A percentile compares a stretch with the other conserved stretches of the same genome.
These are phyloP conservation scores for Apogon hyalosoma DNA, from an alignment of 2,797 vertebrate genomes.

Conservation along the genomic window DNA sequence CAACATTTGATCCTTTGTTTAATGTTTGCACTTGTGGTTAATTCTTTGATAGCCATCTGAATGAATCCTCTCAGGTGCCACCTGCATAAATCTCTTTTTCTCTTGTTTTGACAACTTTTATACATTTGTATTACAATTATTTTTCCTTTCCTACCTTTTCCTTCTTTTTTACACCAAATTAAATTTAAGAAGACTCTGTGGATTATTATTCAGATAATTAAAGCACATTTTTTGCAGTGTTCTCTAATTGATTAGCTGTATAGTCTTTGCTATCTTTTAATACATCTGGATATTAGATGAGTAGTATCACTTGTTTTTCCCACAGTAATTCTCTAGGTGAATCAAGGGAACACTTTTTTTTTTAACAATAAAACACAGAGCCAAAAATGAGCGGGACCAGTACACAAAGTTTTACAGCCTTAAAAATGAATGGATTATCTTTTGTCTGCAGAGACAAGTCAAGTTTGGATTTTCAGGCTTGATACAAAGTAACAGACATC, in stretches of 20 bases:
- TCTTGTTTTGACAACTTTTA: not conserved
- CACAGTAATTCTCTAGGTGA: no score
- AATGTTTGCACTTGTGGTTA: conserved; percentile 36
- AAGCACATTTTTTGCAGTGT: not conserved
- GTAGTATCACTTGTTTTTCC: not conserved
- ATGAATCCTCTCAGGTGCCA: conserved; percentile 11
- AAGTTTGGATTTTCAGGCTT: conserved; percentile 47
- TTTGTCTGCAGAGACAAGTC: conserved; percentile 12
- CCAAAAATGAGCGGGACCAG: no score
- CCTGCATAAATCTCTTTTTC: conserved; percentile 24
- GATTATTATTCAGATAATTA: not conserved
- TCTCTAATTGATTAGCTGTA: not conserved
- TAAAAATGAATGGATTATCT: not conserved
- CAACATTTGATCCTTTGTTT: conserved; percentile 53
- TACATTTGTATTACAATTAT: no score
- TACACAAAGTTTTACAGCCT: conserved; percentile 29
- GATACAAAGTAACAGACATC: conserved; percentile 20
- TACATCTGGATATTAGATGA: not conserved
- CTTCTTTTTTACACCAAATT: no score
- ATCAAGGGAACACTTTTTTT: no score
- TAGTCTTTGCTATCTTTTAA: not conserved
- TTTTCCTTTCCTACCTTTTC: no score
- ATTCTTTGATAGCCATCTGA: conserved; percentile 30
- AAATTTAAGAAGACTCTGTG: not conserved
- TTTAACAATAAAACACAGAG: no score